These are phyloP conservation scores for Cossypha caffra DNA, from an alignment of 2,797 vertebrate genomes.

Conservation along the genomic window DNA sequence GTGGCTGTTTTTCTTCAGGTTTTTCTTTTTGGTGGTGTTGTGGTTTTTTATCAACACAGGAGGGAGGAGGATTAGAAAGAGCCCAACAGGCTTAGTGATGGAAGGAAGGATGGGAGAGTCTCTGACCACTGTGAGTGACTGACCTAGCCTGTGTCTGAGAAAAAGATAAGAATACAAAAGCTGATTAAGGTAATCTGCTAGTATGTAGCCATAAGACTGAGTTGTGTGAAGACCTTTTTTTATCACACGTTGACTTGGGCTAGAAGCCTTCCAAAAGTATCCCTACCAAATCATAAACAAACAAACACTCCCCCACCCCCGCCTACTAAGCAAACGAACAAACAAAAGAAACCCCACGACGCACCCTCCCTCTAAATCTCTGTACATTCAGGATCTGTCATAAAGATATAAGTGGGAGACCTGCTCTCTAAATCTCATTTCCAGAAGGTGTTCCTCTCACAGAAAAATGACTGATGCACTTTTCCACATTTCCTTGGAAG, in stretches of 20 bases:
- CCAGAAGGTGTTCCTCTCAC: background rate
- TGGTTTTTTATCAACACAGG: background rate
- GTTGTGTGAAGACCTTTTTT: conserved; percentile 4
- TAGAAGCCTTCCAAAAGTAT: background rate
- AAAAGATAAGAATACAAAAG: conserved; percentile 8
- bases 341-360: background rate
- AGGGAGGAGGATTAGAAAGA: background rate
- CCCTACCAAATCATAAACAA: background rate
- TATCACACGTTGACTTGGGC: background rate
- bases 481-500: background rate
- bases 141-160: conserved; percentile 2
- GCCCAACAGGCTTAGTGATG: background rate
- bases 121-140: background rate
- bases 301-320: fast-evolving
- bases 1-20: background rate
- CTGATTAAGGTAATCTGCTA: conserved; percentile 40
- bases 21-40: background rate
- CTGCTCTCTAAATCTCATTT: background rate
- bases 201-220: background rate
- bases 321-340: background rate
- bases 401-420: background rate
- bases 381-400: background rate
- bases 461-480: background rate
- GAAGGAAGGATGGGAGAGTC: background rate
- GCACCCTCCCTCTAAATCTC: fast-evolving